Evolutionary conservation across 2,113 vertebrate genomes (phyloP).

Genomic region (Parus major): DNA sequence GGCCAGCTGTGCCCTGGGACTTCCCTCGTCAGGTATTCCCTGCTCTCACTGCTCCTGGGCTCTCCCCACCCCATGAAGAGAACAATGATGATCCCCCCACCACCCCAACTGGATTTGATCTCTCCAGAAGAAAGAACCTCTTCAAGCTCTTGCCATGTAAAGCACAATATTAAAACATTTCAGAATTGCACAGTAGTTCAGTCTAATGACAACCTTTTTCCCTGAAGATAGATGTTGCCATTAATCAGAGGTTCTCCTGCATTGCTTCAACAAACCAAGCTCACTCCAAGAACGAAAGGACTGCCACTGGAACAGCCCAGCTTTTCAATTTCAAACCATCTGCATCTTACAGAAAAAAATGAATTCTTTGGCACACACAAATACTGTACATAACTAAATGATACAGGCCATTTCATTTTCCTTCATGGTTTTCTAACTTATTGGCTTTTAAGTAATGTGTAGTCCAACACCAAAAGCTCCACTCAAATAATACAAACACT

Average conservation of each 20-base stretch:
- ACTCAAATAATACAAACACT: slow-evolving; percentile 9
- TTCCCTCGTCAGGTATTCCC: too few species aligned
- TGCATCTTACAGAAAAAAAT: slow-evolving; percentile 10
- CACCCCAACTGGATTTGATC: background rate
- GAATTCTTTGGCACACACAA: background rate
- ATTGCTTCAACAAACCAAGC: background rate
- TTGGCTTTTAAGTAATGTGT: slow-evolving; percentile 6
- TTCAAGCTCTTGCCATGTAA: background rate
- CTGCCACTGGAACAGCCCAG: background rate
- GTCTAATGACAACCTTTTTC: background rate
- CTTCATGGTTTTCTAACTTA: slow-evolving; percentile 16
- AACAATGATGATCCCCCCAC: background rate
- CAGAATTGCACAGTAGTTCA: background rate
- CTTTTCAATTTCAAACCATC: slow-evolving; percentile 3
- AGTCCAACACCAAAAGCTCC: background rate
- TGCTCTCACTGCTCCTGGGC: too few species aligned
- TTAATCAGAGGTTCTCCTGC: background rate
- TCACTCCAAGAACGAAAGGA: slow-evolving; percentile 32
- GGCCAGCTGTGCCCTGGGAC: too few species aligned
- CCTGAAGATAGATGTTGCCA: background rate
- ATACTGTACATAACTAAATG: slow-evolving; percentile 1
- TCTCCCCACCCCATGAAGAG: too few species aligned
- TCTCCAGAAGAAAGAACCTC: background rate
- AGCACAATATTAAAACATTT: background rate
- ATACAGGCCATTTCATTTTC: slow-evolving; percentile 18